Percentiles rank a stretch among this genome's conserved stretches.
phyloP scores from a whole-genome alignment of 2,113 vertebrate genomes.

The Daboia siamensis region DNA sequence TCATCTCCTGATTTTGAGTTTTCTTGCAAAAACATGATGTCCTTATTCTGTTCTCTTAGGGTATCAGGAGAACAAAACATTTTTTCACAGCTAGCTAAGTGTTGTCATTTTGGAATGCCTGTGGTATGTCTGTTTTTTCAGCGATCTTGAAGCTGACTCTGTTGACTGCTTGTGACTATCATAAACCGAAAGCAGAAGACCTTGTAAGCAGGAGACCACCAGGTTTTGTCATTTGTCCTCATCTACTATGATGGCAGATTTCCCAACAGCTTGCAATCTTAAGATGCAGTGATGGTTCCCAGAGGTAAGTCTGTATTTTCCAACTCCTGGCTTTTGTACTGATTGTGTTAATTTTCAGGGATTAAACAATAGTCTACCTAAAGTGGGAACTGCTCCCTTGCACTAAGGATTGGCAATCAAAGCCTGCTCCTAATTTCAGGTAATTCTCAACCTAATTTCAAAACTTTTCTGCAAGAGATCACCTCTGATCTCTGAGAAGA shows the following conservation, averaged over 20 bases:
- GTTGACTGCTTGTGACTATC: not conserved
- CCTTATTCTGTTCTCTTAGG: too few species aligned
- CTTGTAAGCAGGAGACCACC: not conserved
- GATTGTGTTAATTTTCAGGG: not conserved
- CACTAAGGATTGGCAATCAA: not conserved
- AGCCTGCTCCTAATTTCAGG: not conserved
- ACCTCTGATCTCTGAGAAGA: not conserved
- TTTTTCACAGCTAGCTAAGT: too few species aligned
- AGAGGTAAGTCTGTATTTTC: not conserved
- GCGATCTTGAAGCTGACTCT: too few species aligned
- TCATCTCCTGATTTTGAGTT: not conserved
- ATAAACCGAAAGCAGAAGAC: too few species aligned
- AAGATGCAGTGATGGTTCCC: not conserved
- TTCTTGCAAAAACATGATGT: not conserved
- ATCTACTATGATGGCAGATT: not conserved
- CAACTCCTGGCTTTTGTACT: not conserved
- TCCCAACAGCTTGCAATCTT: not conserved
- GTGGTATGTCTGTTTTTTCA: not conserved
- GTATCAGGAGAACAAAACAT: not conserved
- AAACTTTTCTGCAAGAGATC: not conserved
- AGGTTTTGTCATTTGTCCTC: not conserved
- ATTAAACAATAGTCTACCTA: not conserved
- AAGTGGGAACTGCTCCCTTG: not conserved
- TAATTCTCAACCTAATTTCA: not conserved
- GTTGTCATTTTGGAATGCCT: not conserved